Evolutionary conservation across 2,888 invertebrate species (phyloP), one percentile per base, ranked within the genome.

Genomic region (Ophioninae sp.): DNA sequence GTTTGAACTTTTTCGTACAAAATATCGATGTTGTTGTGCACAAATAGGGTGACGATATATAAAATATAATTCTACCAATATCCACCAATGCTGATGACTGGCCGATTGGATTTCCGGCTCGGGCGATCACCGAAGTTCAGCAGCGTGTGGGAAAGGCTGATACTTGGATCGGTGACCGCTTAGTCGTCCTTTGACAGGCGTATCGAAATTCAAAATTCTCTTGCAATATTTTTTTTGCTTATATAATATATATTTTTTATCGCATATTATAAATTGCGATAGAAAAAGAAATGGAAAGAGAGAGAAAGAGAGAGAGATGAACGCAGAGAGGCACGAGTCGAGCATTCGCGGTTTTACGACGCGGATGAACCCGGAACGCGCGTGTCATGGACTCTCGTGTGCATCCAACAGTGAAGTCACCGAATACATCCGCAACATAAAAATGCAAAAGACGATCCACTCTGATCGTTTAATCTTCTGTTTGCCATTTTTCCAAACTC

Each of bases 311-410:
- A 62, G 62, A 62, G 20, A 37, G 7, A 20, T 10, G n/a, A 7
- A 20, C 13, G 70, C 75, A 70, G 79, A 50, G 75, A 79, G 61
- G 70, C 75, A 61, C 82, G 82, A 81, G 77, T 1, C 50, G 72
- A 83, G 62, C 64, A 57, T 80, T 79, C 76, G 82, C 76, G 84
- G 76, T 85, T 86, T 87, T 87, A 87, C 84, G 87, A 87, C 67
- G 74, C 64, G 62, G 86, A 86, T 84, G 86, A 85, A 83, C 86
- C 85, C 85, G 81, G 85, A 86, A 86, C 84, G 84, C 73, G 84
- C 73, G 56, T 70, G 79, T 56, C 76, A 73, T 75, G 82, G 82
- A 76, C 84, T 80, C 85, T 84, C 68, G 81, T 79, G 56, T 73
- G 76, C 68, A 83, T 65, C 81, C 64, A 84, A 79, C 68, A 39